A percentile compares a stretch with the other conserved stretches of the same genome.
phyloP scores from a whole-genome alignment of 1,140 invertebrate genomes.

The Neelides sp. region DNA sequence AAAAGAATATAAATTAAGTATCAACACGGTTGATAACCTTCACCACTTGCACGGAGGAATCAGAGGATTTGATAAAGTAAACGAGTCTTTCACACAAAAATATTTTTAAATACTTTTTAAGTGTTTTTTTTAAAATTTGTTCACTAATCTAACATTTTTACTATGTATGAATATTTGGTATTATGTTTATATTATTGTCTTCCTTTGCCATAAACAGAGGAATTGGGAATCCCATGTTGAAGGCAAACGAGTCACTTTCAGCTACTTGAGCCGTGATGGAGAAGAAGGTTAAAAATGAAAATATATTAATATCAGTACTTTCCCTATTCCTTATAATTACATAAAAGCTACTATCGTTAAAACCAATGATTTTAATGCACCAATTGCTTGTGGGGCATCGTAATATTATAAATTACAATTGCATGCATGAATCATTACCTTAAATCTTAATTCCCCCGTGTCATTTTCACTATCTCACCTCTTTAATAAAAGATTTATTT shows the following conservation, averaged over 20 bases:
- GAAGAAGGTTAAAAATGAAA: too few relatives aligned
- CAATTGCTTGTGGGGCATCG: too few relatives aligned
- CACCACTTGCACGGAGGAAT: slow-evolving; percentile 67
- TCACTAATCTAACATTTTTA: background rate
- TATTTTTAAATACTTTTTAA: background rate
- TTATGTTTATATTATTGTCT: background rate
- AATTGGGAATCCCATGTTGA: slow-evolving; percentile 36
- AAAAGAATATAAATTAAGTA: slow-evolving; percentile 51
- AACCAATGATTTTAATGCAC: too few relatives aligned
- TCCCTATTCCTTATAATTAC: too few relatives aligned
- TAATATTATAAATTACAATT: too few relatives aligned
- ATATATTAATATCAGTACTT: slow-evolving; percentile 46
- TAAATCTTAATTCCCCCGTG: too few relatives aligned
- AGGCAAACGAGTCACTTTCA: slow-evolving; percentile 48
- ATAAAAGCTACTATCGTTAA: too few relatives aligned
- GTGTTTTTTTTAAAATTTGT: background rate
- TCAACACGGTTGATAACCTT: slow-evolving; percentile 56
- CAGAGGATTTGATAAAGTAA: slow-evolving; percentile 71
- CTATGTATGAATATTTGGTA: background rate
- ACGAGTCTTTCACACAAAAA: background rate
- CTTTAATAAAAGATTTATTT: too few relatives aligned
- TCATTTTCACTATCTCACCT: too few relatives aligned
- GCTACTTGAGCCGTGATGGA: slow-evolving; percentile 56
- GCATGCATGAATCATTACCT: too few relatives aligned
- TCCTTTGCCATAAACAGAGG: too few relatives aligned